A percentile compares a stretch with the other conserved stretches of the same genome.
phyloP scores from a whole-genome alignment of 2,113 vertebrate species.

The Columba janthina region DNA sequence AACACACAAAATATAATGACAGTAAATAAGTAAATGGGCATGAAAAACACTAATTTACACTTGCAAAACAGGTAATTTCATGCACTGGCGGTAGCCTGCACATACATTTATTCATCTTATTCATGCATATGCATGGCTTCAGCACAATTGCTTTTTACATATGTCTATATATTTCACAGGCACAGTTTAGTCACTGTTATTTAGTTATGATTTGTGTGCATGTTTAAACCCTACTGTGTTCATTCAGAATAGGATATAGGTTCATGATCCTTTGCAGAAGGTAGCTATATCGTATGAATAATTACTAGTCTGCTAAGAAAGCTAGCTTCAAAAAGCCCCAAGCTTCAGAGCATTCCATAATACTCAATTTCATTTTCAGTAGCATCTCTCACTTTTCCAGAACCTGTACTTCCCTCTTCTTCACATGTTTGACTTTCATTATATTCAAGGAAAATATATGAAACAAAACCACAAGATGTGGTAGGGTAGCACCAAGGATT shows the following conservation, averaged over 20 bases:
- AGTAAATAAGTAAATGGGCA: conserved; percentile 59
- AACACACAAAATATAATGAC: conserved; percentile 22
- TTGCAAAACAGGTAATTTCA: conserved; percentile 72
- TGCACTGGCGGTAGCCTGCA: background rate
- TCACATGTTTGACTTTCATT: background rate
- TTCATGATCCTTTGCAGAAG: background rate
- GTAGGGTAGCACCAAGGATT: background rate
- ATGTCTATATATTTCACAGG: conserved; percentile 58
- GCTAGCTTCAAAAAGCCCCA: background rate
- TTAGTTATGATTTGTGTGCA: conserved; percentile 28
- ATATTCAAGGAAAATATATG: background rate
- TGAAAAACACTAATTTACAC: conserved; percentile 58
- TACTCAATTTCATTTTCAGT: background rate
- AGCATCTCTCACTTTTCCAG: background rate
- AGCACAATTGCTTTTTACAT: conserved; percentile 43
- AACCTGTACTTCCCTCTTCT: background rate
- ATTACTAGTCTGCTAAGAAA: background rate
- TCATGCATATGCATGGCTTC: conserved; percentile 60
- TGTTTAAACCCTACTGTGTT: conserved; percentile 17
- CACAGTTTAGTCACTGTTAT: conserved; percentile 27
- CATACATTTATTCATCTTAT: conserved; percentile 54
- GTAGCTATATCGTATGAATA: background rate
- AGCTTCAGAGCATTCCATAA: background rate
- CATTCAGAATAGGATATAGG: background rate
- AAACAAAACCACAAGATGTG: background rate